Evolutionary conservation across 2,888 invertebrate species (phyloP), one percentile per base, ranked within the genome.

Genomic region (Girardia tigrina): DNA sequence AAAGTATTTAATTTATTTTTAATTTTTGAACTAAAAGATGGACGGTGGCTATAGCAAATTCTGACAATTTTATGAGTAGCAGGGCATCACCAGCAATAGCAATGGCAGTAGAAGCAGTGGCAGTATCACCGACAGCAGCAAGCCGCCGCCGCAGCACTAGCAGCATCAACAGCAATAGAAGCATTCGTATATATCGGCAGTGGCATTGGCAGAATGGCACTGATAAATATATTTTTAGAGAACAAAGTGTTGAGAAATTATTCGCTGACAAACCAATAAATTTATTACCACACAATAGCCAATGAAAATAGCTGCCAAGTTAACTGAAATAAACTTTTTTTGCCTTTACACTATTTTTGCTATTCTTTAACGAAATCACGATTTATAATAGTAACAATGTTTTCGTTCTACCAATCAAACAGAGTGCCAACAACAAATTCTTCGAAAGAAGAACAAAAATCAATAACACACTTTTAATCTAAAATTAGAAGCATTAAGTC

Each of bases 291-390:
- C 20, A 56, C n/a, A 56, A 56, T 56, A 56, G 56, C 56, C 56
- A 56, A 56, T 56, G 56, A 56, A 56, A 56, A 56, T 56, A 56
- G 56, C 56, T 56, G 56, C 56, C 56, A 56, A 56, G 23, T 56
- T n/a, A 56, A 56, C 56, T 56, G 23, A 56, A 56, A 56, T 16
- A n/a, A 56, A 20, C n/a, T 8, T 56, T 56, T 36, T 8, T 56
- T n/a, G n/a, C 56, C n/a, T 56, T 56, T 56, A 56, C 56, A 56
- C 56, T 56, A 12, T 56, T 56, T n/a, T 23, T 12, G n/a, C n/a
- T n/a, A n/a, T n/a, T n/a, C n/a, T 16, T 36, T 56, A 56, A 2
- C 4, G n/a, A 56, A 56, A 4, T 2, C 56, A 56, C n/a, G n/a
- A n/a, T n/a, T n/a, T n/a, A n/a, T 56, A 8, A 56, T 56, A 56